Percentiles rank a stretch among this genome's conserved stretches.
Evolutionary conservation across 2,888 invertebrate genomes (phyloP).

Genomic region (Corythucha ciliata): DNA sequence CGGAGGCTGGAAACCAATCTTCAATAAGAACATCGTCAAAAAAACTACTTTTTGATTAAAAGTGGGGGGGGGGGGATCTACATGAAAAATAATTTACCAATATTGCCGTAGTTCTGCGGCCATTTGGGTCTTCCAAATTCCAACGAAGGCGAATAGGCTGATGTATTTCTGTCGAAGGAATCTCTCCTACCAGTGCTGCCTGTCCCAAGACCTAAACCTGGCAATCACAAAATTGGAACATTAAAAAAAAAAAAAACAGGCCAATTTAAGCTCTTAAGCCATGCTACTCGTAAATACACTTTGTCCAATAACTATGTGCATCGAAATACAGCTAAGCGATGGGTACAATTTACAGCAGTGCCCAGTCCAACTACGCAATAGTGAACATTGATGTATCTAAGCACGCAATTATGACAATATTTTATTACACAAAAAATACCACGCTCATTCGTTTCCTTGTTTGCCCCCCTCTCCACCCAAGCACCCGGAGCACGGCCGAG

Average conservation of each 20-base stretch:
- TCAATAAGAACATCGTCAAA: constrained; percentile 26
- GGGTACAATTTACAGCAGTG: too few species aligned
- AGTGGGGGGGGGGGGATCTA: neutral
- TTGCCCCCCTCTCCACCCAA: too few species aligned
- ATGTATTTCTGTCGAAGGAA: constrained; percentile 67
- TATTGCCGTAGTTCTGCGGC: constrained; percentile 51
- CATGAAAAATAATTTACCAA: constrained; percentile 41
- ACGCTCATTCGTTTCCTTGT: too few species aligned
- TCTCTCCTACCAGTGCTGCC: constrained; percentile 63
- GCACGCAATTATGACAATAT: too few species aligned
- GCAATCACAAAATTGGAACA: constrained; percentile 19
- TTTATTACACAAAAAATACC: too few species aligned
- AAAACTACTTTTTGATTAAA: neutral
- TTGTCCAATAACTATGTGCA: too few species aligned
- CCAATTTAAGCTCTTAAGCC: neutral
- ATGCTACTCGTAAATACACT: too few species aligned
- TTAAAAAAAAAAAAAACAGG: neutral
- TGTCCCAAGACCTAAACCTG: constrained; percentile 45
- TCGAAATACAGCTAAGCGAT: too few species aligned
- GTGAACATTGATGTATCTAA: too few species aligned
- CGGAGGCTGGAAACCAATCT: constrained; percentile 48
- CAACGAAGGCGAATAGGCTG: constrained; percentile 64
- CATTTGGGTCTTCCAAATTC: constrained; percentile 55
- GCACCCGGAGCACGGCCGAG: too few species aligned
- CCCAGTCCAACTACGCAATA: too few species aligned